Percentiles rank a stretch among this genome's conserved stretches.
These are phyloP conservation scores for Anodontia alba DNA, from an alignment of 2,888 invertebrate genomes.

Conservation along the genomic window DNA sequence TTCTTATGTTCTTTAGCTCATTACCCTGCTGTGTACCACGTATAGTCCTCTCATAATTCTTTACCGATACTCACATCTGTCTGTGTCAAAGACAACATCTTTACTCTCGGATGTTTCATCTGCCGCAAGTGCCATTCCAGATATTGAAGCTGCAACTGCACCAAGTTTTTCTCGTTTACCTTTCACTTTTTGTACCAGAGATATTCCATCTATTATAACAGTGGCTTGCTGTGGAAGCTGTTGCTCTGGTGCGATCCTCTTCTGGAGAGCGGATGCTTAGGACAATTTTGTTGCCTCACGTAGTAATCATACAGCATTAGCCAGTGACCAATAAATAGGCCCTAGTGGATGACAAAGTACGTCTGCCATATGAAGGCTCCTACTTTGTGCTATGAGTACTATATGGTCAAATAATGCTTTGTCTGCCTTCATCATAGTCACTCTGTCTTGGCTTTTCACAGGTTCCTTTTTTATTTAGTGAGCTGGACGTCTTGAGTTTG, in stretches of 20 bases:
- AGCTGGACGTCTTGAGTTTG: too few species aligned
- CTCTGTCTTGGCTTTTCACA: too few species aligned
- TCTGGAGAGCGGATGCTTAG: conserved; percentile 26
- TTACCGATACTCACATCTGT: too few species aligned
- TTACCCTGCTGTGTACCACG: conserved; percentile 16
- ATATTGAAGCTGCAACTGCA: conserved; percentile 24
- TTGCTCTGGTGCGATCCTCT: conserved; percentile 31
- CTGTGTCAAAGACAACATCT: conserved; percentile 52
- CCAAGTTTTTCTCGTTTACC: conserved; percentile 28
- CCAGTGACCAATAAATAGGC: conserved; percentile 42
- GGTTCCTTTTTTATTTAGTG: too few species aligned
- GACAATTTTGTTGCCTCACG: too few species aligned
- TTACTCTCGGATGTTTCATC: conserved; percentile 27
- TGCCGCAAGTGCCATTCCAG: conserved; percentile 37
- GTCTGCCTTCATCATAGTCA: too few species aligned
- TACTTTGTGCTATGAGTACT: too few species aligned
- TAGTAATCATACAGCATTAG: conserved; percentile 41
- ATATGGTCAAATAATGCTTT: too few species aligned
- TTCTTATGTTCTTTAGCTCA: too few species aligned
- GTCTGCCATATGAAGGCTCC: too few species aligned
- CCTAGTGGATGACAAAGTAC: conserved; percentile 49
- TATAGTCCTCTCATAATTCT: conserved; percentile 45
- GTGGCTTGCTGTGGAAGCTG: conserved; percentile 36
- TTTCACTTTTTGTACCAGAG: conserved; percentile 42
- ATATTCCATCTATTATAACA: conserved; percentile 53